Evolutionary conservation across 2,797 vertebrate species (phyloP).

Genomic region (Brachymystax lenok): DNA sequence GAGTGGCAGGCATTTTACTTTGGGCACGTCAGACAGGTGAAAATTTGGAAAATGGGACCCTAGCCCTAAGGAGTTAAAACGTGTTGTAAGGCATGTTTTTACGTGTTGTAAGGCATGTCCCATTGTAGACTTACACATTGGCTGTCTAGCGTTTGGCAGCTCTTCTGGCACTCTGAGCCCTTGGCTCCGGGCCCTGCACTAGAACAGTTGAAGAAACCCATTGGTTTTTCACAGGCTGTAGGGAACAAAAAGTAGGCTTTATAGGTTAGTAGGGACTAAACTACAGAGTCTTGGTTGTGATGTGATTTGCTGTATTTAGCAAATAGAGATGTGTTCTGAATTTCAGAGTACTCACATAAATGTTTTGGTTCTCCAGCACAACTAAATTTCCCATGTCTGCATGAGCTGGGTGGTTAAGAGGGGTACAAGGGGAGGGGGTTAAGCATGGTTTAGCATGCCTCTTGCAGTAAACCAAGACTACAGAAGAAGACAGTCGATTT

Average conservation of each 20-base stretch:
- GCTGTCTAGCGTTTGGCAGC: constrained; percentile 79
- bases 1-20: too few relatives aligned
- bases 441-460: background rate
- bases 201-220: constrained; percentile 85
- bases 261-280: too few relatives aligned
- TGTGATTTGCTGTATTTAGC: too few relatives aligned
- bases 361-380: constrained; percentile 63
- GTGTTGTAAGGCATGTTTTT: too few relatives aligned
- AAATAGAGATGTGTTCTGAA: background rate
- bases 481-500: background rate
- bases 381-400: constrained; percentile 72
- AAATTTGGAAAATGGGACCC: too few relatives aligned
- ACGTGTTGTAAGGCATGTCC: background rate
- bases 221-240: constrained; percentile 80
- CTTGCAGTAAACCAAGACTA: background rate
- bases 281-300: too few relatives aligned
- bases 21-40: too few relatives aligned
- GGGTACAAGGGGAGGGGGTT: background rate
- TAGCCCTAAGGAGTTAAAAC: too few relatives aligned
- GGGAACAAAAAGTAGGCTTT: constrained; percentile 19
- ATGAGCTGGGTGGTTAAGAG: constrained; percentile 71
- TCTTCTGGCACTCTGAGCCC: constrained; percentile 85
- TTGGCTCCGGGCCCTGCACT: constrained; percentile 50
- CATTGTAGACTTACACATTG: constrained; percentile 82
- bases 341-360: constrained; percentile 54